phyloP scores from a whole-genome alignment of 2,113 vertebrate genomes.

The Gobio gobio region DNA sequence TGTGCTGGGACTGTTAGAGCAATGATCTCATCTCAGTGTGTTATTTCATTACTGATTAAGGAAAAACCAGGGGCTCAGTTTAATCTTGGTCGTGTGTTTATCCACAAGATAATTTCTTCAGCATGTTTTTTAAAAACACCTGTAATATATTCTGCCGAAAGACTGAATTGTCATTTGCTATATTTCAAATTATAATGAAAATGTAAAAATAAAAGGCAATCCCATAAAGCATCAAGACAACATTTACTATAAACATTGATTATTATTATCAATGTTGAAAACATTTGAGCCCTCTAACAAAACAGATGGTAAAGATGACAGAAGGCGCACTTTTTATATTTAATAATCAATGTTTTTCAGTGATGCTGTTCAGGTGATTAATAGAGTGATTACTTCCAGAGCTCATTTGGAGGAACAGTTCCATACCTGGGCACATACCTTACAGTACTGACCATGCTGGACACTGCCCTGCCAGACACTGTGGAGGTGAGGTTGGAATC shows the following conservation, averaged over 20 bases:
- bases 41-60: background rate
- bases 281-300: constrained; percentile 48
- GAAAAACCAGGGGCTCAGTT: background rate
- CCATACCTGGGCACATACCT: constrained; percentile 91
- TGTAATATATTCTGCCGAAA: too few relatives aligned
- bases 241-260: too few relatives aligned
- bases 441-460: constrained; percentile 88
- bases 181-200: too few relatives aligned
- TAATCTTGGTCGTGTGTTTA: too few relatives aligned
- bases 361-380: constrained; percentile 1
- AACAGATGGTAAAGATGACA: constrained; percentile 70
- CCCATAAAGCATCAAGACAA: too few relatives aligned
- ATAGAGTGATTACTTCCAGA: constrained; percentile 57
- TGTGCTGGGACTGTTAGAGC: background rate
- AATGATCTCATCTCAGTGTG: background rate
- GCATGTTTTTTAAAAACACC: too few relatives aligned
- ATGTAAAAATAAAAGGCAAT: too few relatives aligned
- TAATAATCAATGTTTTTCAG: background rate
- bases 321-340: background rate
- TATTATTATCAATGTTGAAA: too few relatives aligned
- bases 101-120: too few relatives aligned
- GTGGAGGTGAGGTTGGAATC: constrained; percentile 76
- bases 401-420: constrained; percentile 72
- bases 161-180: too few relatives aligned
- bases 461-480: constrained; percentile 84